phyloP scores from a whole-genome alignment of 2,888 invertebrate genomes.

The Drosophila robusta region DNA sequence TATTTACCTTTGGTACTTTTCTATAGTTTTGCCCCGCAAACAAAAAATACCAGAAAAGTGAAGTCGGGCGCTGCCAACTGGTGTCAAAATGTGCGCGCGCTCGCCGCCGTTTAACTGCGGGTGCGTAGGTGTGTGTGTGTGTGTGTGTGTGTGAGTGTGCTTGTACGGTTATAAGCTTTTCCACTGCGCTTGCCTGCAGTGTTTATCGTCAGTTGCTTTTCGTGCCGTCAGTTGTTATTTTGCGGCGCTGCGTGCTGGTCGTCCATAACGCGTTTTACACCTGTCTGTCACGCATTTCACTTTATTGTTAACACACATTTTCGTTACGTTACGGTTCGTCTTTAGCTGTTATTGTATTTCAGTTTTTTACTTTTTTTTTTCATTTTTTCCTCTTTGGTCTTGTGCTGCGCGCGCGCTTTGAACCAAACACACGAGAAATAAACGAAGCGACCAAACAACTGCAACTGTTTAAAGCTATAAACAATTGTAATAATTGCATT shows the following conservation, averaged over 20 bases:
- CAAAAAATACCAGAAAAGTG: constrained; percentile 22
- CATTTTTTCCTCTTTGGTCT: constrained; percentile 30
- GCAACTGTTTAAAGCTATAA: constrained; percentile 34
- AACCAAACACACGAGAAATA: constrained; percentile 7
- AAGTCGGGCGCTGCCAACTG: constrained; percentile 22
- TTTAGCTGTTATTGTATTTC: constrained; percentile 18
- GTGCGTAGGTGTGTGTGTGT: constrained; percentile 1
- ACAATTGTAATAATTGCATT: constrained; percentile 52
- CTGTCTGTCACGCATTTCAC: constrained; percentile 27
- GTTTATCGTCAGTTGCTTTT: constrained; percentile 55
- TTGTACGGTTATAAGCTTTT: constrained; percentile 40
- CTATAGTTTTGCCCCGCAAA: not conserved
- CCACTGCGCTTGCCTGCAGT: constrained; percentile 61
- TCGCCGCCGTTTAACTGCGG: constrained; percentile 10
- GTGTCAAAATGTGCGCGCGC: constrained; percentile 22
- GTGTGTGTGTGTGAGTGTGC: constrained; percentile 3
- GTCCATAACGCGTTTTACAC: constrained; percentile 46
- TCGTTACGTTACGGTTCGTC: constrained; percentile 40
- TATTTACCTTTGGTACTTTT: not conserved
- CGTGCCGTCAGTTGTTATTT: constrained; percentile 57
- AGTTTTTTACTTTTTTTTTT: constrained; percentile 2
- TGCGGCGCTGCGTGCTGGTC: constrained; percentile 67
- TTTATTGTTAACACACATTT: constrained; percentile 30
- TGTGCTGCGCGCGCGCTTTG: constrained; percentile 56
- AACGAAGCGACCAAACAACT: constrained; percentile 20